Evolutionary conservation across 2,797 vertebrate genomes (phyloP).

Genomic region (Brotula barbata): DNA sequence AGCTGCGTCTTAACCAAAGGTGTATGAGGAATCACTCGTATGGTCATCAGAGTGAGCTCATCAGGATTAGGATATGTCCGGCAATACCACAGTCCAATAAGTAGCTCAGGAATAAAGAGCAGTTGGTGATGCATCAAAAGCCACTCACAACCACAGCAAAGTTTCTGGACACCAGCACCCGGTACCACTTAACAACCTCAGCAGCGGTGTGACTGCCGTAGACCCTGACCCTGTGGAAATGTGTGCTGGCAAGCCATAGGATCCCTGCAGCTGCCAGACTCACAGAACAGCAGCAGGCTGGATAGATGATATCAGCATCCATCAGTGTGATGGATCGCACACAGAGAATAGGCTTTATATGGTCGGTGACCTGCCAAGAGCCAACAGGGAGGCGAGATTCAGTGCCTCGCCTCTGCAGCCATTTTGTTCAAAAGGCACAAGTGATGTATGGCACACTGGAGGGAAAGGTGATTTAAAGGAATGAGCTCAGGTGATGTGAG

Average conservation of each 20-base stretch:
- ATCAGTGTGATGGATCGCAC: constrained; percentile 59
- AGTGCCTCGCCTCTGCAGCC: constrained; percentile 31
- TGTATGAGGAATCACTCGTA: constrained; percentile 55
- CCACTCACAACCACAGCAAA: constrained; percentile 37
- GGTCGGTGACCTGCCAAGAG: constrained; percentile 37
- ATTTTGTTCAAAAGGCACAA: constrained; percentile 41
- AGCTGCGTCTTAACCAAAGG: constrained; percentile 49
- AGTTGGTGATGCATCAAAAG: constrained; percentile 31
- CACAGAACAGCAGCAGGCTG: constrained; percentile 45
- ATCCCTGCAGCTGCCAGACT: constrained; percentile 28
- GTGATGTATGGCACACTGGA: constrained; percentile 13
- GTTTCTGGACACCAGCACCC: constrained; percentile 36
- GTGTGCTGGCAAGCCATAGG: constrained; percentile 44
- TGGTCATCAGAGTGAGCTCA: constrained; percentile 53
- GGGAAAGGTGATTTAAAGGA: constrained; percentile 16
- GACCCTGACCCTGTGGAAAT: constrained; percentile 52
- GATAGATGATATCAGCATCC: constrained; percentile 69
- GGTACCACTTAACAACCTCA: constrained; percentile 37
- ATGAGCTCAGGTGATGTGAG: not conserved
- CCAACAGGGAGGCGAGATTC: constrained; percentile 41
- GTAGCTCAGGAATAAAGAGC: constrained; percentile 58
- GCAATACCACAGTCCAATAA: constrained; percentile 60
- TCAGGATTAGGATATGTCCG: constrained; percentile 61
- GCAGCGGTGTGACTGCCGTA: constrained; percentile 27
- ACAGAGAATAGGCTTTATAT: constrained; percentile 48